Conservation (phyloP, 2,888 invertebrate genomes). For the Trachelus troglodyta region DNA sequence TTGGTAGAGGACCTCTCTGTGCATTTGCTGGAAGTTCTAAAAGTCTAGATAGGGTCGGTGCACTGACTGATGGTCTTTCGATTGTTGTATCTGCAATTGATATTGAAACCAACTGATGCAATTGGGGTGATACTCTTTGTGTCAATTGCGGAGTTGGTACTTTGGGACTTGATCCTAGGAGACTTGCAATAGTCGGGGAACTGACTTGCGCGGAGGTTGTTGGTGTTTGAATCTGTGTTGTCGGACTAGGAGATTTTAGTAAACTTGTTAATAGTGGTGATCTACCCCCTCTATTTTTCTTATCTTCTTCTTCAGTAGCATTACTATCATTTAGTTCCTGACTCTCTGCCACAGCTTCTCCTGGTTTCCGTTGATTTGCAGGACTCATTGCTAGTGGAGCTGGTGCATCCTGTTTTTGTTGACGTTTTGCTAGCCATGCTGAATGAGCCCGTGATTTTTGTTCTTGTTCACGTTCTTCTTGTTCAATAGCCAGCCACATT, state of each 20-base stretch:
- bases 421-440: slow-evolving; percentile 55
- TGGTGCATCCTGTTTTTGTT: slow-evolving; percentile 53
- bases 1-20: slow-evolving; percentile 50
- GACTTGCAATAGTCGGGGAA: slow-evolving; percentile 70
- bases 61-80: slow-evolving; percentile 75
- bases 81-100: slow-evolving; percentile 64
- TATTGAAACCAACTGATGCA: slow-evolving; percentile 69
- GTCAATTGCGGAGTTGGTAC: slow-evolving; percentile 47
- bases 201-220: slow-evolving; percentile 62
- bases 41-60: slow-evolving; percentile 81
- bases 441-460: slow-evolving; percentile 72
- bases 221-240: slow-evolving; percentile 55
- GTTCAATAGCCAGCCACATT: slow-evolving; percentile 80
- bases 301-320: slow-evolving; percentile 57
- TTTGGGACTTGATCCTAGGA: slow-evolving; percentile 66
- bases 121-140: slow-evolving; percentile 64
- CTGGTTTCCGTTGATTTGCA: slow-evolving; percentile 42
- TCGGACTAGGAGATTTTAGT: slow-evolving; percentile 77
- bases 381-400: slow-evolving; percentile 25
- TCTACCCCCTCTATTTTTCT: slow-evolving; percentile 52
- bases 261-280: slow-evolving; percentile 84
- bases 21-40: slow-evolving; percentile 68
- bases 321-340: slow-evolving; percentile 31
- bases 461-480: slow-evolving; percentile 77
- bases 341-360: slow-evolving; percentile 31